A percentile compares a stretch with the other conserved stretches of the same genome.
Evolutionary conservation across 2,797 vertebrate genomes (phyloP).

Genomic region (Nyctibius grandis): DNA sequence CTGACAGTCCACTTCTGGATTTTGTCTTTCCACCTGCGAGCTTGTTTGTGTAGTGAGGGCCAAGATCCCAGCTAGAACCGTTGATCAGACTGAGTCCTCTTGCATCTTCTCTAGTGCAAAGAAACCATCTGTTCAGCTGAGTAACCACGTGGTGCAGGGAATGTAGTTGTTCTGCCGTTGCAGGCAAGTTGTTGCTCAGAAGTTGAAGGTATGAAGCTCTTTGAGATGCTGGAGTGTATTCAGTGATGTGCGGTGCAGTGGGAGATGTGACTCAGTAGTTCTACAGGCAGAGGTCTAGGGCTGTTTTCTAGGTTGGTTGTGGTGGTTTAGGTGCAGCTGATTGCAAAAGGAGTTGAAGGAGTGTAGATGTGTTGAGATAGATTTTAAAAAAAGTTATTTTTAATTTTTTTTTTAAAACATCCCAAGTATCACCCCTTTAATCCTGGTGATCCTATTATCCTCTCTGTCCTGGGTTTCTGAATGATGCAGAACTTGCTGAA

Average conservation of each 20-base stretch:
- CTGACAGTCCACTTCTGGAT: not conserved
- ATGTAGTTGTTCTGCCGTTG: not conserved
- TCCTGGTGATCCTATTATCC: not conserved
- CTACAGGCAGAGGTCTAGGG: not conserved
- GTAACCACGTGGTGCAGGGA: rapidly evolving
- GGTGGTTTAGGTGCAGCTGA: not conserved
- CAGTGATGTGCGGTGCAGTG: not conserved
- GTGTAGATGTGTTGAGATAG: not conserved
- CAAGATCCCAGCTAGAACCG: not conserved
- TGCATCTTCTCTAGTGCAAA: not conserved
- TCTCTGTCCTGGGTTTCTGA: not conserved
- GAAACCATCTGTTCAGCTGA: not conserved
- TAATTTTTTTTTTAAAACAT: not conserved
- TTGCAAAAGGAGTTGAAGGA: not conserved
- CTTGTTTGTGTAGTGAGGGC: not conserved
- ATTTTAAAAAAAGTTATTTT: not conserved
- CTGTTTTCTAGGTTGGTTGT: not conserved
- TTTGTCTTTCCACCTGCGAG: not conserved
- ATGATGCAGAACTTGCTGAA: not conserved
- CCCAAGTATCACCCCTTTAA: not conserved
- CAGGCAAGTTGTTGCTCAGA: not conserved
- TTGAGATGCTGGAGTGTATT: not conserved
- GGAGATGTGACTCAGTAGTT: not conserved
- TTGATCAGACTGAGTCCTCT: not conserved
- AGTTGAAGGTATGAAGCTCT: rapidly evolving